Conservation (phyloP, 2,113 vertebrate genomes). For the Tupaia chinensis region DNA sequence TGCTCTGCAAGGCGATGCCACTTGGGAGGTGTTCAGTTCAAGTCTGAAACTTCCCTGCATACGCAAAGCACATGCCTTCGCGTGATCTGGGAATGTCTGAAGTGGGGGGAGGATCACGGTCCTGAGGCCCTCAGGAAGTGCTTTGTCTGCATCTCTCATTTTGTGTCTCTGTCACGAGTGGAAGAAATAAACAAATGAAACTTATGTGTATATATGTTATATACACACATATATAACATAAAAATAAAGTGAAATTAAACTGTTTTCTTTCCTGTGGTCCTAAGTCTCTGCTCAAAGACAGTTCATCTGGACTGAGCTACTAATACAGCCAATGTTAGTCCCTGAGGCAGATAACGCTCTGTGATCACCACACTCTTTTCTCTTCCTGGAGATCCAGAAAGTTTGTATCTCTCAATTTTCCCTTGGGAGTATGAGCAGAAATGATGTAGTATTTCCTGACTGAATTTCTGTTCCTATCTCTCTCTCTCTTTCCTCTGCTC, state of each 20-base stretch:
- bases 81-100: too few relatives aligned
- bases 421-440: not conserved
- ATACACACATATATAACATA: not conserved
- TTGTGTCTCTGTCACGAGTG: too few relatives aligned
- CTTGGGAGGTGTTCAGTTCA: too few relatives aligned
- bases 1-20: too few relatives aligned
- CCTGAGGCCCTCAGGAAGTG: too few relatives aligned
- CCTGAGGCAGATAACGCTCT: not conserved
- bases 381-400: not conserved
- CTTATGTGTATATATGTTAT: too few relatives aligned
- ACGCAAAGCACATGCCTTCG: too few relatives aligned
- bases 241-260: conserved; percentile 9
- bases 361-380: not conserved
- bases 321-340: not conserved
- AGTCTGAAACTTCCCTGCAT: too few relatives aligned
- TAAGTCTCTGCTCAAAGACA: not conserved
- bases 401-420: not conserved
- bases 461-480: not conserved
- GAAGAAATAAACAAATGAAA: too few relatives aligned
- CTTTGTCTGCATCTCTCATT: too few relatives aligned
- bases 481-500: not conserved
- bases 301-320: not conserved
- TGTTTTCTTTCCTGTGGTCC: not conserved
- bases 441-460: not conserved
- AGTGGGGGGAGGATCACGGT: too few relatives aligned